Base-by-base conservation (phyloP, 2,113 vertebrate genomes). In the Triplophysa tibetana region DNA sequence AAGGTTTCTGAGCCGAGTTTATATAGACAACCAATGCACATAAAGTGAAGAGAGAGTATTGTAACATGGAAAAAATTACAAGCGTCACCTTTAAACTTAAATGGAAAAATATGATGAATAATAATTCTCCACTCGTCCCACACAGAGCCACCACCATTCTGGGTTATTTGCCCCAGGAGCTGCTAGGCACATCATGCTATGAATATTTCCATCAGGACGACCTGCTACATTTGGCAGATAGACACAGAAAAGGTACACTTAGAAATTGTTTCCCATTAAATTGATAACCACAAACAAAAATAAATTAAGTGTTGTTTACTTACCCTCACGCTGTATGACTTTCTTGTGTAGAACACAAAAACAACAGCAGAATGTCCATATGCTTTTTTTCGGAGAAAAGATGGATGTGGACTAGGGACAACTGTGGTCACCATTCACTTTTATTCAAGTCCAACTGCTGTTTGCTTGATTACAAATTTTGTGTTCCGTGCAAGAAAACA, bases 151-250 rank as follows among this genome's bases (percentile, higher is more conserved):
- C 95, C 82, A 94, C 94, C 52, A 88, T 96, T 90, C 92, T 97
- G 67, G 96, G 95, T 58, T 97, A 96, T 86, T 91, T 97, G 78
- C 95, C 96, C n/a, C 96, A 97, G 89, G 95, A 97, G 79, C 88
- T 97, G 41, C 93, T 97, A 9, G 95, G 95, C 79, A 96, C 96
- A 17, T 97, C 96, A n/a, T 97, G 96, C 89, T 97, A 97, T 6
- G 95, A 97, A 80, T 96, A 96, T 89, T 96, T 95, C 91, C 96
- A 97, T 89, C 94, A 95, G 88, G 95, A 96, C 45, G 96, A 97
- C 85, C 91, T 96, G 62, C 92, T 85, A 50, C 95, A 95, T 86
- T 92, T 98, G 86, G 94, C 95, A 29, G 95, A 96, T 12, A 92
- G 94, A 86, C 97, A 98, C 87, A 91, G 95, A 91, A 94, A 96